Evolutionary conservation across 2,113 vertebrate species (phyloP), one percentile per base, ranked within the genome.

Genomic region (Pontoporia blainvillei): DNA sequence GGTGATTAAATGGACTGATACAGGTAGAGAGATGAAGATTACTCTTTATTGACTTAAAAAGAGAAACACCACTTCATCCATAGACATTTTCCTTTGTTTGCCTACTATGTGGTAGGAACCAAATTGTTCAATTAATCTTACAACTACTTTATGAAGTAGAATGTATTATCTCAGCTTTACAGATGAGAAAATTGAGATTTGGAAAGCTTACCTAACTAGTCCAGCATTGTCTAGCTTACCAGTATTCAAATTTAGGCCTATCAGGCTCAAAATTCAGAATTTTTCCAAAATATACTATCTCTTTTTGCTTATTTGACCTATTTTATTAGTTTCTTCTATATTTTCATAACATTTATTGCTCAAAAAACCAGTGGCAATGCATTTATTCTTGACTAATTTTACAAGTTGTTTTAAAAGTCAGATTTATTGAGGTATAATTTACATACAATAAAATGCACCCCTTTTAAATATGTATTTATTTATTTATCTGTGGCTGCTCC

Each of bases 31-130:
- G 73, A 31, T 62, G 41, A 91, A 84, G 31, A 59, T 90, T 76
- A 61, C 18, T 52, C 84, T 90, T 92, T 72, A 82, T 34, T 95
- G 85, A 85, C 69, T 87, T 95, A 20, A n/a, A 82, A 52, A 94
- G 79, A 82, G 12, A 46, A 36, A 17, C 0, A 66, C 49, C 67
- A 73, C 54, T 94, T 94, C 36, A 54, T 87, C 52, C 62, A 36
- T 73, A 78, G 93, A 46, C 10, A 73, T 78, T 72, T 87, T 88
- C 8, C 46, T 90, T 94, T 66, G 8, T 71, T 92, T 94, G 41
- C 57, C 34, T 86, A 36, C 31, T 67, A 0, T 83, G 27, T 78
- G 21, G 10, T 31, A 34, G 83, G 61, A 83, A 87, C 41, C 75
- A 84, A 84, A 71, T 75, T 69, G 14, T 90, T 59, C 21, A 54